phyloP scores from a whole-genome alignment of 2,797 vertebrate genomes.

The Danio choprae region DNA sequence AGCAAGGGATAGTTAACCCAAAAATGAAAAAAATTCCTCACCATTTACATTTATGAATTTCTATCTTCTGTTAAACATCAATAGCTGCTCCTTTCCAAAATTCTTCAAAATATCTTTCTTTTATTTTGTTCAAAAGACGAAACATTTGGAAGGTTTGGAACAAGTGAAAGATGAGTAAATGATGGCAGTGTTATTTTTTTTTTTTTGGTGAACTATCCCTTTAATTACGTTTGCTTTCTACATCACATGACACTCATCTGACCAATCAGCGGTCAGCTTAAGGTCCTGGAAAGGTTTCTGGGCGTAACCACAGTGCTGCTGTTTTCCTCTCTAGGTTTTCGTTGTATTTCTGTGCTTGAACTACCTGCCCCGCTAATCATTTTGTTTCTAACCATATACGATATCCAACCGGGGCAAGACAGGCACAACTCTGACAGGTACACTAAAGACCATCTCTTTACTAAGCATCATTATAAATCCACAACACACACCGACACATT shows the following conservation, averaged over 20 bases:
- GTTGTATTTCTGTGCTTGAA: constrained; percentile 16
- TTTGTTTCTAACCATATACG: constrained; percentile 30
- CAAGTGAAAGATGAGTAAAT: too few species aligned
- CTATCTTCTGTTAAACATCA: too few species aligned
- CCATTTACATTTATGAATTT: too few species aligned
- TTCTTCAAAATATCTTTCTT: too few species aligned
- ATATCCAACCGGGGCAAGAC: constrained; percentile 35
- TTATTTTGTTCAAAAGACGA: too few species aligned
- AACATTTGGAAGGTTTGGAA: too few species aligned
- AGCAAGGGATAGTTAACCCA: too few species aligned
- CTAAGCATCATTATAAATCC: neutral
- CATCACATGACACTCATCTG: neutral
- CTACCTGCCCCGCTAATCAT: constrained; percentile 7
- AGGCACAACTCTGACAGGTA: constrained; percentile 50
- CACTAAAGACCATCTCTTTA: neutral
- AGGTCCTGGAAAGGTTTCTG: neutral
- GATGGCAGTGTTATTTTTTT: too few species aligned
- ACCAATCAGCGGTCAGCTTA: constrained; percentile 5
- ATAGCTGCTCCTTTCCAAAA: too few species aligned
- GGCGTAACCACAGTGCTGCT: neutral
- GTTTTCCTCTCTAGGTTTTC: constrained; percentile 2
- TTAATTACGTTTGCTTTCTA: too few species aligned
- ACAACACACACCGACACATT: neutral
- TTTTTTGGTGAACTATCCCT: too few species aligned
- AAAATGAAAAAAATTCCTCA: too few species aligned